Conservation (phyloP, 2,888 invertebrate genomes). For the Thymelicus sylvestris region DNA sequence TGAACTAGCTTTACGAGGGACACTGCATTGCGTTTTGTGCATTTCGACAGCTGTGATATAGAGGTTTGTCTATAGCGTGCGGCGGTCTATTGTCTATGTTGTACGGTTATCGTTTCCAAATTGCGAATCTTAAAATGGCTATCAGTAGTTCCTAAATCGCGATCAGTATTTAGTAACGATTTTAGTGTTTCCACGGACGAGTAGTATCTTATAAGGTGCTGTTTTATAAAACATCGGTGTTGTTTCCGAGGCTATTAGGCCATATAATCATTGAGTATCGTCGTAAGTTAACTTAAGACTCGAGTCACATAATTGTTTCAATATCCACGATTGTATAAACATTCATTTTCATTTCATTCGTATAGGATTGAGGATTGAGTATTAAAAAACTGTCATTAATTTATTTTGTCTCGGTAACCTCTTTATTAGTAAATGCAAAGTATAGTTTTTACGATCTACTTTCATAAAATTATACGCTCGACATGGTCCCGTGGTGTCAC, state of each 20-base stretch:
- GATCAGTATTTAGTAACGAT: conserved; percentile 74
- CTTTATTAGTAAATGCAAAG: no score
- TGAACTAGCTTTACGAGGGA: conserved; percentile 74
- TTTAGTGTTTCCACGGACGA: conserved; percentile 45
- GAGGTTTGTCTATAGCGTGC: conserved; percentile 76
- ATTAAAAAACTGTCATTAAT: no score
- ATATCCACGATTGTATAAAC: no score
- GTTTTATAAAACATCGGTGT: no score
- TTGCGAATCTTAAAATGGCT: conserved; percentile 60
- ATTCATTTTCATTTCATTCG: no score
- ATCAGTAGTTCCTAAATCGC: conserved; percentile 81
- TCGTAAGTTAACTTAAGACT: no score
- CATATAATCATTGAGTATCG: no score
- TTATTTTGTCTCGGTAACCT: no score
- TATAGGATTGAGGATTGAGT: no score
- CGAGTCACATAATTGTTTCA: no score
- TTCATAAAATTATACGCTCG: neutral
- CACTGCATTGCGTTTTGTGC: conserved; percentile 75
- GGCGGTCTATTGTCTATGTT: conserved; percentile 3
- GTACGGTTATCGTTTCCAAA: conserved; percentile 47
- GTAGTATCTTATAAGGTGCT: neutral
- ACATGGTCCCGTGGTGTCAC: neutral
- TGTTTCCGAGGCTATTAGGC: no score
- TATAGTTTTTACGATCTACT: neutral
- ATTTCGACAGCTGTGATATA: conserved; percentile 83